phyloP scores from a whole-genome alignment of 2,888 invertebrate species.

The Carcina quercana region DNA sequence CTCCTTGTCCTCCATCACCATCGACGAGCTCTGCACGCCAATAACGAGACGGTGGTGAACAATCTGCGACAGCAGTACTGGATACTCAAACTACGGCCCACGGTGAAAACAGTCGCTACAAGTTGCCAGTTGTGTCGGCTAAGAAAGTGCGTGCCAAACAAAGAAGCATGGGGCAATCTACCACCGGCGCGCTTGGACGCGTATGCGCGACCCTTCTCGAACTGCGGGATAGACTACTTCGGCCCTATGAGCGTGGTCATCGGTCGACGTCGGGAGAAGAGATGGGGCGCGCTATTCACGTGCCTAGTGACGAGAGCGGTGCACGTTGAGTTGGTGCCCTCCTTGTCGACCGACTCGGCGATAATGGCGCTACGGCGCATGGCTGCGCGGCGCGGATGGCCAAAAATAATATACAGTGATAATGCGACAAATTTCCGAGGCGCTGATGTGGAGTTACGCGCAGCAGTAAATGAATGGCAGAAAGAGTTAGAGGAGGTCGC shows the following conservation, averaged over 20 bases:
- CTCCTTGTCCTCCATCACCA: constrained; percentile 7
- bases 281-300: constrained; percentile 3
- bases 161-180: background rate
- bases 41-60: constrained; percentile 6
- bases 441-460: constrained; percentile 4
- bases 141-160: background rate
- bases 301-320: constrained; percentile 1
- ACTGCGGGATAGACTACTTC: constrained; percentile 11
- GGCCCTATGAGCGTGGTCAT: constrained; percentile 8
- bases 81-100: background rate
- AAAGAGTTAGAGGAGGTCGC: no score
- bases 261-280: background rate
- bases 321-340: constrained; percentile 1
- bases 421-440: constrained; percentile 9
- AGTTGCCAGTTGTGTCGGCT: background rate
- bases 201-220: constrained; percentile 1
- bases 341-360: constrained; percentile 1
- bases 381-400: constrained; percentile 7
- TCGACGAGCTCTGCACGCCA: constrained; percentile 1
- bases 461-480: background rate
- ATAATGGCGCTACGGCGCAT: constrained; percentile 7
- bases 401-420: constrained; percentile 4
- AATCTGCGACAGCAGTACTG: constrained; percentile 3
- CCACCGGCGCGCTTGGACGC: background rate
- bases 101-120: background rate